Evolutionary conservation across 2,888 invertebrate species (phyloP).

Genomic region (Aleiodes testaceus): DNA sequence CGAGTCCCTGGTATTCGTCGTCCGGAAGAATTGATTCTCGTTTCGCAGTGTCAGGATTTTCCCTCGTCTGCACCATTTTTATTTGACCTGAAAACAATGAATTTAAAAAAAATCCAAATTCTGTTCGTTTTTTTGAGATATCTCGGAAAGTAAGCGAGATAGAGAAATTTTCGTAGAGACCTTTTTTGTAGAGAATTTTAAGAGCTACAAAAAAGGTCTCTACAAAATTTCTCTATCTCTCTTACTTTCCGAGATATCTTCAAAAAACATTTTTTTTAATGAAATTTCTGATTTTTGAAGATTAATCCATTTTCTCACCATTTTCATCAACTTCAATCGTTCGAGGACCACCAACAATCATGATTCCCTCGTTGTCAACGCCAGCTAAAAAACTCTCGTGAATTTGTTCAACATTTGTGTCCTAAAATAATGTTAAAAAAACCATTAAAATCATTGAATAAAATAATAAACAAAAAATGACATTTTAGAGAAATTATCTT

Average conservation of each 20-base stretch:
- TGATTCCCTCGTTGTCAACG: slow-evolving; percentile 63
- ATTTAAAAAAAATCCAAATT: slow-evolving; percentile 10
- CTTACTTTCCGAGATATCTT: no score
- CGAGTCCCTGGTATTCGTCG: slow-evolving; percentile 22
- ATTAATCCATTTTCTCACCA: slow-evolving; percentile 55
- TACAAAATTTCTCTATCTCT: no score
- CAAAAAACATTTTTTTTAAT: slow-evolving; percentile 4
- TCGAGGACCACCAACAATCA: slow-evolving; percentile 63
- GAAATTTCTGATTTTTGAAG: slow-evolving; percentile 35
- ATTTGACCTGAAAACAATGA: slow-evolving; percentile 60
- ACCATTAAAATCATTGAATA: not conserved
- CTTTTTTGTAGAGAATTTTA: no score
- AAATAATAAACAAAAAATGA: not conserved
- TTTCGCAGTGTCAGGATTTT: slow-evolving; percentile 49
- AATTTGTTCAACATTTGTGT: slow-evolving; percentile 42
- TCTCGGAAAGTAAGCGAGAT: not conserved
- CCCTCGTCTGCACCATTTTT: slow-evolving; percentile 61
- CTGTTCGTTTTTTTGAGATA: slow-evolving; percentile 36
- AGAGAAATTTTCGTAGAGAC: no score
- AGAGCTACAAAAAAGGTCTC: no score
- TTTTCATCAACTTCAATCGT: slow-evolving; percentile 65
- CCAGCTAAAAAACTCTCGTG: slow-evolving; percentile 61
- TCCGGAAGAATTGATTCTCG: slow-evolving; percentile 35
- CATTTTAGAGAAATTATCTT: not conserved
- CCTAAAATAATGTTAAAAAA: slow-evolving; percentile 36